Conservation (phyloP, 2,797 vertebrate genomes). For the Xenentodon cancila region DNA sequence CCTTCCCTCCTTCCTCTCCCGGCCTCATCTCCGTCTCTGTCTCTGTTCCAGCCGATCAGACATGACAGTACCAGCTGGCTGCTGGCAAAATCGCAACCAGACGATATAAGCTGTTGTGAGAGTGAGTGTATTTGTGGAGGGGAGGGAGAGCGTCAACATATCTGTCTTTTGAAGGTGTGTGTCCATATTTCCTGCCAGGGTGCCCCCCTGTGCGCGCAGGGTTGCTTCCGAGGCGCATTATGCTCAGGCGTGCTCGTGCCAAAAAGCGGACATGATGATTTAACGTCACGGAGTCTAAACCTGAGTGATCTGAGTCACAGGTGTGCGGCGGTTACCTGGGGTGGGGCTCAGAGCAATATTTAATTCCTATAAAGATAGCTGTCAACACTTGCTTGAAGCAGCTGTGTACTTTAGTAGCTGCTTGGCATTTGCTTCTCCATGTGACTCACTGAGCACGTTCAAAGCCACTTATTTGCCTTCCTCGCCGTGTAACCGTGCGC, state of each 20-base stretch:
- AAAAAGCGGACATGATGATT: slow-evolving; percentile 47
- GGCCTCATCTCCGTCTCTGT: slow-evolving; percentile 62
- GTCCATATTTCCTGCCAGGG: slow-evolving; percentile 29
- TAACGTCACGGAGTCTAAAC: slow-evolving; percentile 58
- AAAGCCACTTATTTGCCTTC: slow-evolving; percentile 71
- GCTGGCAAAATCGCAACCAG: slow-evolving; percentile 76
- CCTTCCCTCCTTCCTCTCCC: slow-evolving; percentile 53
- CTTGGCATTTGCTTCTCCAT: slow-evolving; percentile 67
- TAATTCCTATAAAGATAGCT: slow-evolving; percentile 83
- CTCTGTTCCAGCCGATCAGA: slow-evolving; percentile 84
- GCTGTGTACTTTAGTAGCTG: slow-evolving; percentile 63
- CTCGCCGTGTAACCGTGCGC: slow-evolving; percentile 29
- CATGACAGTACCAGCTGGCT: slow-evolving; percentile 86
- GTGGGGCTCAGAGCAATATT: slow-evolving; percentile 65
- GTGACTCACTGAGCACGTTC: slow-evolving; percentile 71
- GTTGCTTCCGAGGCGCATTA: slow-evolving; percentile 5
- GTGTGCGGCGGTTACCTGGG: slow-evolving; percentile 54
- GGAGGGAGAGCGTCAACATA: slow-evolving; percentile 23
- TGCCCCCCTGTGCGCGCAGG: neutral
- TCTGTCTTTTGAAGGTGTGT: slow-evolving; percentile 45
- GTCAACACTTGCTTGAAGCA: slow-evolving; percentile 75
- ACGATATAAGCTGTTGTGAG: slow-evolving; percentile 59
- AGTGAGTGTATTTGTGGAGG: slow-evolving; percentile 23
- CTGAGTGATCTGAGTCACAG: slow-evolving; percentile 73
- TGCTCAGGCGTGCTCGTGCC: slow-evolving; percentile 15